Percentiles rank a stretch among this genome's conserved stretches.
Conservation (phyloP, 2,797 vertebrate species). For the Helarctos malayanus region DNA sequence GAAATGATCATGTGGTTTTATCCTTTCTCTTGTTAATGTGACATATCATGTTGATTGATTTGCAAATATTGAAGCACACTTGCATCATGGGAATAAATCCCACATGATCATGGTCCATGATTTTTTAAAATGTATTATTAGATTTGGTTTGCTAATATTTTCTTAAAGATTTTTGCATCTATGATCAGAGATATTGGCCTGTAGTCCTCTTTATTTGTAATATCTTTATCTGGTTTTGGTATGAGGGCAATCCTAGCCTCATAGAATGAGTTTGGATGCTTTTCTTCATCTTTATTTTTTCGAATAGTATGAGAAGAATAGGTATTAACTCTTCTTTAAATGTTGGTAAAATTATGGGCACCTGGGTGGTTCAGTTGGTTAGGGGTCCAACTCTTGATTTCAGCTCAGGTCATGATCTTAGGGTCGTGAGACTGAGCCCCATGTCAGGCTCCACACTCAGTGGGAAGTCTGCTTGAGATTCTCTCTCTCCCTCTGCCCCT, state of each 20-base stretch:
- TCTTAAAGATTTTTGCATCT: background rate
- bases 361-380: background rate
- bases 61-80: background rate
- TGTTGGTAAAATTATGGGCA: background rate
- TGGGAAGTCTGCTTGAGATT: background rate
- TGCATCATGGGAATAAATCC: background rate
- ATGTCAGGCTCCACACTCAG: background rate
- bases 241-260: background rate
- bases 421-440: background rate
- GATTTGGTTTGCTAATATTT: background rate
- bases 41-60: background rate
- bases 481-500: background rate
- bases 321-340: background rate
- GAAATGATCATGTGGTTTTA: background rate
- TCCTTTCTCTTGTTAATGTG: background rate
- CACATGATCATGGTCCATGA: background rate
- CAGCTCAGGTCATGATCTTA: background rate
- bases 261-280: background rate
- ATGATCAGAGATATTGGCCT: background rate
- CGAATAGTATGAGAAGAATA: background rate
- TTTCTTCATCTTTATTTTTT: background rate
- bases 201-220: background rate
- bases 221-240: background rate
- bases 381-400: background rate
- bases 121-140: background rate